A percentile compares a stretch with the other conserved stretches of the same genome.
phyloP scores from a whole-genome alignment of 2,888 invertebrate species.

The Caradrina kadenii region DNA sequence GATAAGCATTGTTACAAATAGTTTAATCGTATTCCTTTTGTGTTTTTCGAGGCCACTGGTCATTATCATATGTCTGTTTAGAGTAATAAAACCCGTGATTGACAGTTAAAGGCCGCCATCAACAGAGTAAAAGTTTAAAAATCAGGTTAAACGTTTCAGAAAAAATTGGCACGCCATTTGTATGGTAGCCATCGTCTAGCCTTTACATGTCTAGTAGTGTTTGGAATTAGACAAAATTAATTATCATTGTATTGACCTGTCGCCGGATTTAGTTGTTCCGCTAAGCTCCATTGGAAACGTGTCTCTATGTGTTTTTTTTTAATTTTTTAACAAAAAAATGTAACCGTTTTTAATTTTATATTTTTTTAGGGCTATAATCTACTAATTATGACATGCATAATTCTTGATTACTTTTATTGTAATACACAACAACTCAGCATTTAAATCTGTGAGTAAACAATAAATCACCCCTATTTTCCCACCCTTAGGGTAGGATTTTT shows the following conservation, averaged over 20 bases:
- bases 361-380: too few relatives aligned
- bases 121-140: constrained; percentile 71
- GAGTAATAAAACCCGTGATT: constrained; percentile 74
- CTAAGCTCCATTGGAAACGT: neutral
- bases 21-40: constrained; percentile 56
- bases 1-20: constrained; percentile 56
- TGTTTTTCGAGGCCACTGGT: constrained; percentile 71
- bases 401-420: too few relatives aligned
- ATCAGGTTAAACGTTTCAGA: constrained; percentile 67
- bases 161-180: constrained; percentile 63
- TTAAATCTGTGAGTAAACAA: too few relatives aligned
- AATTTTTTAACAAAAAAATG: too few relatives aligned
- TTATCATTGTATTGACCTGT: constrained; percentile 3
- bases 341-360: too few relatives aligned
- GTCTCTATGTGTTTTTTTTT: too few relatives aligned
- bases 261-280: neutral
- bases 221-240: constrained; percentile 22
- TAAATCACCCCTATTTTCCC: too few relatives aligned
- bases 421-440: too few relatives aligned
- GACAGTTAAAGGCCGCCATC: constrained; percentile 74
- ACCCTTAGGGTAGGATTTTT: too few relatives aligned
- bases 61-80: constrained; percentile 72
- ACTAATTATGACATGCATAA: too few relatives aligned
- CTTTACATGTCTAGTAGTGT: constrained; percentile 5
- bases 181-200: constrained; percentile 30